Base-by-base conservation (phyloP, 2,797 vertebrate species). In the Amazonetta brasiliensis region DNA sequence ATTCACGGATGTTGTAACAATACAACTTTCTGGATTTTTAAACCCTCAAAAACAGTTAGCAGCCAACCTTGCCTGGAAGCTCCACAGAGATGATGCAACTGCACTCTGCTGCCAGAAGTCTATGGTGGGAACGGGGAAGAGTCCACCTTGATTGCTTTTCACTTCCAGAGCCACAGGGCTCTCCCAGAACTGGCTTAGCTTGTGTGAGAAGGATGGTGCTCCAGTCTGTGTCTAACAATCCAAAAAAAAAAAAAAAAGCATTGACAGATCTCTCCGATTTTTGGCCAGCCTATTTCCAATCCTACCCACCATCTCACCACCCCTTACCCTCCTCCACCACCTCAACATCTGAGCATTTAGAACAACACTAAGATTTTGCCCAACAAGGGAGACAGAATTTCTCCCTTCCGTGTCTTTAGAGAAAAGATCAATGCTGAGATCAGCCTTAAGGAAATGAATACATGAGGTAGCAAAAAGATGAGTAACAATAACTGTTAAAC, bases 31-130 rank as follows among this genome's bases (percentile, higher is more conserved):
- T 81, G 73, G 20, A 48, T 52, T 81, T 86, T 75, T 93, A 78
- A 95, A 91, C 52, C 73, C 89, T 84, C 94, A 90, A n/a, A 54
- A 82, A 46, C 16, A 87, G 39, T 83, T 66, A 75, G 84, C 62
- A 79, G 73, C 82, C 89, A 91, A 21, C 48, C 82, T 92, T 72
- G 79, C 78, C 76, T 55, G 58, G 63, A 71, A 93, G 81, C 60
- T 68, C 41, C 73, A 68, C 12, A 39, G 60, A 82, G 37, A 23
- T 89, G 50, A 85, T 72, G 82, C 44, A 96, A 90, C 52, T 72
- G 55, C 54, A 30, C 48, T 81, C 54, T 81, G 56, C 72, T 92
- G 67, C 89, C 74, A 73, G 63, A 66, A 5, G 30, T 21, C 35
- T 71, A 1, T 11, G 48, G 35, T 95, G 81, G 63, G 90, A 95